Conservation (phyloP, 2,888 invertebrate genomes). For the Suillia variegata region DNA sequence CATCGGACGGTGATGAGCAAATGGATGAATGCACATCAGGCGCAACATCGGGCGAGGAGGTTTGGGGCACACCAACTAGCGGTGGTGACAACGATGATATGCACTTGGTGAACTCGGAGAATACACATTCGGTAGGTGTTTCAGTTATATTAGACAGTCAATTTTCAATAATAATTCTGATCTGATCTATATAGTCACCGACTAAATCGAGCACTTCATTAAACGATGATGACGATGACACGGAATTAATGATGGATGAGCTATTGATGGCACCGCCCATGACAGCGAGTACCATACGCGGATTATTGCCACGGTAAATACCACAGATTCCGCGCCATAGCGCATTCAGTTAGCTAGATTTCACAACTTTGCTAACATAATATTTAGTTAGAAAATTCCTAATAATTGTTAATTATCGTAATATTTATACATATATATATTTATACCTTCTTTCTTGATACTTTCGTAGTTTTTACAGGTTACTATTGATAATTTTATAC, state of each 20-base stretch:
- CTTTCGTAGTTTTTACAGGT: slow-evolving; percentile 56
- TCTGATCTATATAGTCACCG: slow-evolving; percentile 66
- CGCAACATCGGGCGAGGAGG: slow-evolving; percentile 83
- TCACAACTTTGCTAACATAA: too few species aligned
- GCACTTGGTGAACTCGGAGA: slow-evolving; percentile 69
- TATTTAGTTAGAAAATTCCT: not conserved
- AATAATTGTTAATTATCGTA: slow-evolving; percentile 1
- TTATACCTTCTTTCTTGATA: slow-evolving; percentile 26
- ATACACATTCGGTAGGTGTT: slow-evolving; percentile 68
- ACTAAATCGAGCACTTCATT: slow-evolving; percentile 70
- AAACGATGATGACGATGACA: slow-evolving; percentile 73
- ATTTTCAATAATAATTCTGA: not conserved
- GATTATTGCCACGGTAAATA: slow-evolving; percentile 70
- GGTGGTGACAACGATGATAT: slow-evolving; percentile 83
- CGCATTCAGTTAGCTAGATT: not conserved
- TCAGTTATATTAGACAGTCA: not conserved
- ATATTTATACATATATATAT: slow-evolving; percentile 24
- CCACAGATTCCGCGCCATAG: not conserved
- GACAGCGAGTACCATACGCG: slow-evolving; percentile 73
- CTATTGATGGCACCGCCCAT: slow-evolving; percentile 78
- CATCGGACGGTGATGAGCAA: slow-evolving; percentile 67
- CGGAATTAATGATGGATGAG: slow-evolving; percentile 82
- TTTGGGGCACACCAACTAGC: slow-evolving; percentile 88
- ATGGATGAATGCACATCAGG: slow-evolving; percentile 78
- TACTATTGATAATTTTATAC: slow-evolving; percentile 29